Conservation (phyloP, 2,113 vertebrate genomes). For the Larimichthys polyactis region DNA sequence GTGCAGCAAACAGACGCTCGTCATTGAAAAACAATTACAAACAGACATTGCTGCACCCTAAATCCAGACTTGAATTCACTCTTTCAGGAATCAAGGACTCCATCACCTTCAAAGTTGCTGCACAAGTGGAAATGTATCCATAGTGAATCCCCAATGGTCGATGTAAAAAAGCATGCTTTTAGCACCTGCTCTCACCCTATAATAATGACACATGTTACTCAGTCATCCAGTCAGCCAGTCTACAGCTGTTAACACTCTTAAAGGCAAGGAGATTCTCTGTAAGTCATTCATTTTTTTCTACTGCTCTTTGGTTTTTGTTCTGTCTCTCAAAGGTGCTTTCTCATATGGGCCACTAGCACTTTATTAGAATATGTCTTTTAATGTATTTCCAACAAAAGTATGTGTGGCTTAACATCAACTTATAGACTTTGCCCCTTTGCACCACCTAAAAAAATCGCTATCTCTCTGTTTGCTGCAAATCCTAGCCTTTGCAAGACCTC, state of each 20-base stretch:
- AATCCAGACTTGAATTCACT: constrained; percentile 35
- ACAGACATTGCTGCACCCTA: constrained; percentile 26
- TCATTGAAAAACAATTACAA: constrained; percentile 28
- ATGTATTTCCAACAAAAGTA: neutral
- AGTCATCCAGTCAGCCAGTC: no score
- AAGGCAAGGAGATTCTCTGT: neutral
- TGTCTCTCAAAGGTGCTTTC: neutral
- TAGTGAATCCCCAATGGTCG: constrained; percentile 4
- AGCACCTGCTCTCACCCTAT: constrained; percentile 23
- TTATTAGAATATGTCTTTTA: neutral
- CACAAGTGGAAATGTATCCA: constrained; percentile 24
- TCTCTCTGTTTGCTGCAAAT: constrained; percentile 14
- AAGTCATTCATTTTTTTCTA: neutral
- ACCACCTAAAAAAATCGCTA: neutral
- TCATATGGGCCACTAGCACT: neutral
- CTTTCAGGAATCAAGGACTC: constrained; percentile 42
- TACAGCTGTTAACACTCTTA: constrained; percentile 3
- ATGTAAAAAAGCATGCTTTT: constrained; percentile 33
- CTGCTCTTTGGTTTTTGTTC: neutral
- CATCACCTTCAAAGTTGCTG: constrained; percentile 40
- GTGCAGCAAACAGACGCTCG: constrained; percentile 29
- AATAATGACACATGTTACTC: constrained; percentile 31
- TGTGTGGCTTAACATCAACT: neutral
- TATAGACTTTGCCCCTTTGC: neutral
- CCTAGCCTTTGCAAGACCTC: constrained; percentile 8